These are phyloP conservation scores for Polyploca ridens DNA, from an alignment of 2,888 invertebrate species.

Conservation along the genomic window DNA sequence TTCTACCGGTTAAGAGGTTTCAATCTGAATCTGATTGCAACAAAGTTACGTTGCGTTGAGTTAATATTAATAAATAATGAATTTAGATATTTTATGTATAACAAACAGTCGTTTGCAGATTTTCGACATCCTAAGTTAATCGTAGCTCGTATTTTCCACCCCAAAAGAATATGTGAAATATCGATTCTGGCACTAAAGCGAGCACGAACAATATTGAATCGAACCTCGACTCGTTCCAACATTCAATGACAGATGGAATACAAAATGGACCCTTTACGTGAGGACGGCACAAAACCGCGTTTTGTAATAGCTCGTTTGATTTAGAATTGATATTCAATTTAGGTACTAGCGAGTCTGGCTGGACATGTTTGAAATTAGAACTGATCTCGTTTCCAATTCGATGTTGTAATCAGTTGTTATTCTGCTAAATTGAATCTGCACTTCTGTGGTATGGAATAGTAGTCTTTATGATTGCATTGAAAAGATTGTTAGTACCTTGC, in stretches of 20 bases:
- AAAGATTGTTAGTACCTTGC: too few relatives aligned
- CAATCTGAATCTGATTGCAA: too few relatives aligned
- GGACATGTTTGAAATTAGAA: slow-evolving; percentile 10
- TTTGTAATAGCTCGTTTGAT: slow-evolving; percentile 12
- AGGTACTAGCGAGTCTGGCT: neutral
- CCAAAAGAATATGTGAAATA: slow-evolving; percentile 6
- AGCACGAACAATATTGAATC: slow-evolving; percentile 13
- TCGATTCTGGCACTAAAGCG: slow-evolving; percentile 9
- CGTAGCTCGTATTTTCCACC: neutral
- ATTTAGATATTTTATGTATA: too few relatives aligned
- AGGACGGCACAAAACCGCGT: slow-evolving; percentile 9
- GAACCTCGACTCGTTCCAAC: slow-evolving; percentile 5
- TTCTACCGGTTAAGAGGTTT: too few relatives aligned
- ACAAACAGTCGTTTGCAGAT: neutral
- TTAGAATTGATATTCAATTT: slow-evolving; percentile 10
- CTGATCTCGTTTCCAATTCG: neutral
- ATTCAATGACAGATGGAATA: slow-evolving; percentile 12
- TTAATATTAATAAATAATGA: too few relatives aligned
- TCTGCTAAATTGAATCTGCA: slow-evolving; percentile 2
- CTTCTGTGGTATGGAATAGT: neutral
- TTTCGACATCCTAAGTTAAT: neutral
- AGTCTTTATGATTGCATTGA: too few relatives aligned
- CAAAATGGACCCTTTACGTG: slow-evolving; percentile 14
- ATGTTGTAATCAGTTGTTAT: neutral
- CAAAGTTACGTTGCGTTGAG: too few relatives aligned